Evolutionary conservation across 2,113 vertebrate genomes (phyloP).

Genomic region (Calyptomena viridis): DNA sequence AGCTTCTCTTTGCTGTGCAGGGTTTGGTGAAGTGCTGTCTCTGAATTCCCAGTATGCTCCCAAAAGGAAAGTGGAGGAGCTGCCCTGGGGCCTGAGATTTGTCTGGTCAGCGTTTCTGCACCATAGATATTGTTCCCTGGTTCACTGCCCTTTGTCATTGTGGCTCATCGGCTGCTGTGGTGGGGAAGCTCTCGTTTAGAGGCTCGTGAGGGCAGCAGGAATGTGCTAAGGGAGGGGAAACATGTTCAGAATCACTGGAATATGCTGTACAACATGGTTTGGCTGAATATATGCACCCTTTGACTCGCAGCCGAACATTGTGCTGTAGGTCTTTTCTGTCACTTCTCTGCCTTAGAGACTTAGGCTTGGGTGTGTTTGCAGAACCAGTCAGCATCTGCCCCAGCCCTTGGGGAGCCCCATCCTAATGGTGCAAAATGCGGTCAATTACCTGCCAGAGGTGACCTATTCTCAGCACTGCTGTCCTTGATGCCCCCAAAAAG

Average conservation of each 20-base stretch:
- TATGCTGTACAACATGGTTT: neutral
- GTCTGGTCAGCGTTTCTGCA: neutral
- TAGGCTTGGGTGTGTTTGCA: neutral
- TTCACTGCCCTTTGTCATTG: neutral
- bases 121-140: neutral
- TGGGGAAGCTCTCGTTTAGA: neutral
- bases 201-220: neutral
- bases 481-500: neutral
- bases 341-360: neutral
- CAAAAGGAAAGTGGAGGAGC: neutral
- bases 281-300: neutral
- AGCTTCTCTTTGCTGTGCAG: neutral
- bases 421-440: neutral
- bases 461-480: neutral
- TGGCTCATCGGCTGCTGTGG: fast-evolving
- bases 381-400: neutral
- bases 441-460: neutral
- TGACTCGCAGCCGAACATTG: neutral
- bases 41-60: neutral
- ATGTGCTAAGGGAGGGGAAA: neutral
- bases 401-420: neutral
- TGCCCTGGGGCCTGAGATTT: neutral
- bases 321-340: neutral
- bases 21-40: neutral
- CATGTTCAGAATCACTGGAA: neutral